Evolutionary conservation across 1,140 invertebrate species (phyloP), one percentile per base, ranked within the genome.

Genomic region (Musca domestica): DNA sequence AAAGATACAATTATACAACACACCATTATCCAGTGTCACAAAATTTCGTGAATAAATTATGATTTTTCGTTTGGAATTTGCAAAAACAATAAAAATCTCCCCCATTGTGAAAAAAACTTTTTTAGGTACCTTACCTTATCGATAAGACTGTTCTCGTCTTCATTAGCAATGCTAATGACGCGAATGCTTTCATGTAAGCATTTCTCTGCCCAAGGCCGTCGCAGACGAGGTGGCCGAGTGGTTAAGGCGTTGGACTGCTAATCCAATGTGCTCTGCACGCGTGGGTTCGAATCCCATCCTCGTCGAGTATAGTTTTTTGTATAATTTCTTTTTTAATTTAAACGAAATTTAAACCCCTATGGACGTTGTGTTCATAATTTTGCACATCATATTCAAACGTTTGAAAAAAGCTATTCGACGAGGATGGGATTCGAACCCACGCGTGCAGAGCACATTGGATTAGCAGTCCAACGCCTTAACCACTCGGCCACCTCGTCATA

Each of bases 251-350:
- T 91, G 90, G 90, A 91, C 90, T 91, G 90, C 90, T 91, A 89
- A 87, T 85, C 85, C 84, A 85, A 86, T 85, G 84, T 85, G 85
- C 84, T 86, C 84, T 85, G 84, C 90, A 90, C 90, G 90, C 90
- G 90, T 91, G 90, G 90, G 90, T 92, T 91, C 90, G 90, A 92
- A 91, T 91, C 90, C 90, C 90, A 91, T 91, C 90, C 89, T 91
- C 89, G 89, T 91, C 90, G 89, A 25, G 14, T 61, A 20, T 61
- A 6, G 23, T 56, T n/a, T 30, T 27, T 27, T 2, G 7, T 20
- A 27, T 56, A 15, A 2, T 27, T n/a, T 15, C 27, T 30, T 56
- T 30, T 56, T 56, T 15, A 56, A 7, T 41, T 41, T 41, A 10
- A 41, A 10, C 2, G 34, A 30, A 30, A 30, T 41, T 41, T 41